Percentiles rank a stretch among this genome's conserved stretches.
Evolutionary conservation across 2,888 invertebrate genomes (phyloP).

Genomic region (Reticulitermes lucifugus): DNA sequence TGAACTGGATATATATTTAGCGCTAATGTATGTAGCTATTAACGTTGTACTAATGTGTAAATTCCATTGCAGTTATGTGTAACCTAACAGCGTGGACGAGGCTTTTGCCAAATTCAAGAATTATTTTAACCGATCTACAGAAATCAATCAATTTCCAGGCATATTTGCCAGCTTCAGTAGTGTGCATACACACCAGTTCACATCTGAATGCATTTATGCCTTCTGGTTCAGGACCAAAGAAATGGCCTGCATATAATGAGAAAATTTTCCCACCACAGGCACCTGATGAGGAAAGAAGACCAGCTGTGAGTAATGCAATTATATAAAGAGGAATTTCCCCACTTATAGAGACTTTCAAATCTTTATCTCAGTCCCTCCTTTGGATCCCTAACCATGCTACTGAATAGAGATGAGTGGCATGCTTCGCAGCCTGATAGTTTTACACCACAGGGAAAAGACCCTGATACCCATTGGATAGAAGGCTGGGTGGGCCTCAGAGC

Average conservation of each 20-base stretch:
- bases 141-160: not conserved
- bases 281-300: slow-evolving; percentile 79
- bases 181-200: slow-evolving; percentile 18
- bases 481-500: too few species aligned
- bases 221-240: not conserved
- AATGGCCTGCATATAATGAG: slow-evolving; percentile 72
- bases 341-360: not conserved
- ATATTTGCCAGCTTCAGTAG: not conserved
- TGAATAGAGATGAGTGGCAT: too few species aligned
- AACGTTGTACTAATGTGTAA: too few species aligned
- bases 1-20: too few species aligned
- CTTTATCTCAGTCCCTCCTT: too few species aligned
- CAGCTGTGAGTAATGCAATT: slow-evolving; percentile 77
- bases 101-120: not conserved
- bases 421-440: too few species aligned
- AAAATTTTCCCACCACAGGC: slow-evolving; percentile 83
- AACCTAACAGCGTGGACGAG: not conserved
- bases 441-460: too few species aligned
- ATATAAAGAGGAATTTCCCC: slow-evolving; percentile 13
- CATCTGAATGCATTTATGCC: not conserved
- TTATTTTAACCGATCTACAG: not conserved
- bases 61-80: not conserved
- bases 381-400: too few species aligned
- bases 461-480: too few species aligned
- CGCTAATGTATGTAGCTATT: too few species aligned